Evolutionary conservation across 2,797 vertebrate genomes (phyloP).

Genomic region (Rhabdomys pumilio): DNA sequence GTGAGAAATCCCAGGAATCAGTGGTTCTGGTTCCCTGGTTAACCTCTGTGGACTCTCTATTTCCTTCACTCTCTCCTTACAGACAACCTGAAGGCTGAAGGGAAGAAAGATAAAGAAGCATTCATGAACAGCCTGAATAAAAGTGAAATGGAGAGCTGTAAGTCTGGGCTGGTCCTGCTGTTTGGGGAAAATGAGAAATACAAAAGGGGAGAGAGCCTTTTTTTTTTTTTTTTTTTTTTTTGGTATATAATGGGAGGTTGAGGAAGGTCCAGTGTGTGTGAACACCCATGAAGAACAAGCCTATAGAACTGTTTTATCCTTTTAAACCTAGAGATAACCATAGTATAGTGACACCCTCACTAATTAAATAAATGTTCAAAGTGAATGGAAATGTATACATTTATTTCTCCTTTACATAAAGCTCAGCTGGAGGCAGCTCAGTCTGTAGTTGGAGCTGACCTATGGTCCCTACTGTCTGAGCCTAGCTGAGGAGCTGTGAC

Average conservation of each 20-base stretch:
- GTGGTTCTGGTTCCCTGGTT: background rate
- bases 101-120: constrained; percentile 18
- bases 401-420: background rate
- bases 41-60: background rate
- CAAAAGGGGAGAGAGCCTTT: background rate
- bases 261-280: background rate
- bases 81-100: background rate
- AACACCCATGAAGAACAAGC: background rate
- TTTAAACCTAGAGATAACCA: background rate
- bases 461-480: background rate
- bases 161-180: background rate
- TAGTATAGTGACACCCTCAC: background rate
- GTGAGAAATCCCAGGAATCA: background rate
- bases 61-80: background rate
- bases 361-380: background rate
- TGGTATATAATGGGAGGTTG: background rate
- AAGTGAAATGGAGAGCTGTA: background rate
- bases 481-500: background rate
- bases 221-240: too few relatives aligned
- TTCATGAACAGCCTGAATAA: background rate
- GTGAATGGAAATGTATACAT: background rate
- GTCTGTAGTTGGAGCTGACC: background rate
- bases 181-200: background rate
- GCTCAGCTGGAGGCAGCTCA: background rate
- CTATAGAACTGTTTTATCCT: background rate